Evolutionary conservation across 2,113 vertebrate species (phyloP).

Genomic region (Sorex araneus): DNA sequence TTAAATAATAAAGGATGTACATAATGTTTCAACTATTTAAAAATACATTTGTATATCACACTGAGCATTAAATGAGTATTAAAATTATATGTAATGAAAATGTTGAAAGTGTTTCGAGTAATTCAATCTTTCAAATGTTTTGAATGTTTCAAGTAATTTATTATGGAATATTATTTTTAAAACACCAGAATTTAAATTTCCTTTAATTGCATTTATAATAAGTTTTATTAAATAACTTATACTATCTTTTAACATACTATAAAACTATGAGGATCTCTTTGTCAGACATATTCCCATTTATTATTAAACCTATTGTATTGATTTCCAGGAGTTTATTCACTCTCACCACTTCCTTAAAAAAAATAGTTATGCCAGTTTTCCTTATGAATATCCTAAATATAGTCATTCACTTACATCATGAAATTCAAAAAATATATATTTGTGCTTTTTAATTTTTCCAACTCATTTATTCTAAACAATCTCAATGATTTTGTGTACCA

Average conservation of each 20-base stretch:
- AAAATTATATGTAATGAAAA: constrained; percentile 11
- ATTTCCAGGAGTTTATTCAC: not conserved
- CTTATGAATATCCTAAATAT: not conserved
- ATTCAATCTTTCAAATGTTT: constrained; percentile 3
- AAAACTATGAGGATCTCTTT: not conserved
- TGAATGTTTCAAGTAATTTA: not conserved
- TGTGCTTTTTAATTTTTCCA: not conserved
- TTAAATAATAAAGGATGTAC: not conserved
- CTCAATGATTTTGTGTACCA: constrained; percentile 20
- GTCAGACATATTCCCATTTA: not conserved
- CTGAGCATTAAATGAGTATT: constrained; percentile 11
- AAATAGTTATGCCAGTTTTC: not conserved
- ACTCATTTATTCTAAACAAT: constrained; percentile 27
- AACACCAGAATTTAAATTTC: not conserved
- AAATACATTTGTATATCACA: not conserved
- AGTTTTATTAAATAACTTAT: not conserved
- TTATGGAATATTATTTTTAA: constrained; percentile 9
- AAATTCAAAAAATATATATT: constrained; percentile 21
- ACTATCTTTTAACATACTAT: not conserved
- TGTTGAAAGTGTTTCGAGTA: not conserved
- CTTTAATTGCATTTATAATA: not conserved
- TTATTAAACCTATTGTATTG: not conserved
- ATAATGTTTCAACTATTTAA: not conserved
- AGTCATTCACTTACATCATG: not conserved
- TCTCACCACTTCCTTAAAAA: too few species aligned